A percentile compares a stretch with the other conserved stretches of the same genome.
Evolutionary conservation across 2,888 invertebrate genomes (phyloP).

Genomic region (Crioceris asparagi): DNA sequence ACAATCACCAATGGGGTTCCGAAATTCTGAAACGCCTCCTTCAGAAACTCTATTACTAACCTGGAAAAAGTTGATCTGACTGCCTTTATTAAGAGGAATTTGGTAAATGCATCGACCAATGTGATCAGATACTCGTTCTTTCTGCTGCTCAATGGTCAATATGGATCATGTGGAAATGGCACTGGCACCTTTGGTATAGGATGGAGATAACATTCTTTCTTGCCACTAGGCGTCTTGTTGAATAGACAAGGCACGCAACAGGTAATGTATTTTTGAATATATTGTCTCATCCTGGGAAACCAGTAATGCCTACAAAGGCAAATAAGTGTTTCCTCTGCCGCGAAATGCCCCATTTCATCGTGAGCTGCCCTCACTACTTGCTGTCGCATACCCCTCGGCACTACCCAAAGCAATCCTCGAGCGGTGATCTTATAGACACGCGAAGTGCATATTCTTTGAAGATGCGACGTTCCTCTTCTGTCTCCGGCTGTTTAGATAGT

Average conservation of each 20-base stretch:
- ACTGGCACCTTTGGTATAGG: constrained; percentile 6
- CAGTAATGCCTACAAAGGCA: constrained; percentile 8
- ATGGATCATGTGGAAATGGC: too few relatives aligned
- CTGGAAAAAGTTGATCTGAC: constrained; percentile 1
- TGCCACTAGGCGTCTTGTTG: constrained; percentile 9
- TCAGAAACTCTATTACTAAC: background rate
- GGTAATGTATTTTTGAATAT: constrained; percentile 6
- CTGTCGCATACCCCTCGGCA: constrained; percentile 27
- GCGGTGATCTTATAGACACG: constrained; percentile 1
- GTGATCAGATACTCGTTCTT: too few relatives aligned
- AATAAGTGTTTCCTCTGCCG: constrained; percentile 4
- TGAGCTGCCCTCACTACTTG: constrained; percentile 7
- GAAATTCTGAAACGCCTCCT: constrained; percentile 11
- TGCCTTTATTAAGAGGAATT: constrained; percentile 4
- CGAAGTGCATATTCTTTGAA: background rate
- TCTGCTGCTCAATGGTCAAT: too few relatives aligned
- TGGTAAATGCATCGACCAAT: constrained; percentile 5
- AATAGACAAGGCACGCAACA: constrained; percentile 8
- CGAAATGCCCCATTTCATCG: constrained; percentile 6
- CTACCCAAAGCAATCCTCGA: constrained; percentile 19
- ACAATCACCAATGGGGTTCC: constrained; percentile 12
- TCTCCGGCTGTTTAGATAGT: too few relatives aligned
- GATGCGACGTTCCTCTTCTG: too few relatives aligned
- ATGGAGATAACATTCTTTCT: constrained; percentile 6
- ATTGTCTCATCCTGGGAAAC: constrained; percentile 13